Percentiles rank a stretch among this genome's conserved stretches.
Evolutionary conservation across 2,113 vertebrate species (phyloP).

Genomic region (Mystacornis crossleyi): DNA sequence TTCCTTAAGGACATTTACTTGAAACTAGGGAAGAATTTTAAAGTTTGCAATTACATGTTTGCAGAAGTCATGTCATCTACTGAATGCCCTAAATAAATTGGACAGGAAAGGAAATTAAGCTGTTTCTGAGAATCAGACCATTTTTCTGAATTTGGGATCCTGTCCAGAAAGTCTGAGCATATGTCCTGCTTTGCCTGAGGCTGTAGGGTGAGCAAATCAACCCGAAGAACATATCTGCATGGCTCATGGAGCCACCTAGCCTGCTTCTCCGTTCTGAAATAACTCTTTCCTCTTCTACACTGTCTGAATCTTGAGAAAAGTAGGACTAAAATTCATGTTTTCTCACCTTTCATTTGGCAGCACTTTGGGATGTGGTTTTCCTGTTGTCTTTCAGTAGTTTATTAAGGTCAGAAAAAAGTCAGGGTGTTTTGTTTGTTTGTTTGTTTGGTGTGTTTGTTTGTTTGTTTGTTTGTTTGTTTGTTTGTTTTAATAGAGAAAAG

Average conservation of each 20-base stretch:
- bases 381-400: not conserved
- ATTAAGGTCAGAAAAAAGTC: not conserved
- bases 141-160: not conserved
- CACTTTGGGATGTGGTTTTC: not conserved
- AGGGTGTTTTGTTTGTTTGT: no score
- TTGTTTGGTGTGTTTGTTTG: no score
- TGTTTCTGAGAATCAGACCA: not conserved
- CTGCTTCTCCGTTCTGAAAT: not conserved
- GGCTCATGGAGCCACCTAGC: not conserved
- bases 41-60: conserved; percentile 18
- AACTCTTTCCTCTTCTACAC: not conserved
- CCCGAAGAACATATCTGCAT: not conserved
- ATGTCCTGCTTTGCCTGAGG: not conserved
- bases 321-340: not conserved
- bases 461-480: no score
- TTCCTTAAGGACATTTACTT: conserved; percentile 22
- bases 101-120: conserved; percentile 30
- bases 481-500: no score
- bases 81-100: conserved; percentile 6
- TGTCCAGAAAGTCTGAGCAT: not conserved
- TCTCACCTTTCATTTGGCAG: not conserved
- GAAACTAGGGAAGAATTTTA: not conserved
- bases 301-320: not conserved
- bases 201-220: not conserved
- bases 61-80: not conserved